Base-by-base conservation (phyloP, 2,113 vertebrate species). In the Podarcis raffonei region DNA sequence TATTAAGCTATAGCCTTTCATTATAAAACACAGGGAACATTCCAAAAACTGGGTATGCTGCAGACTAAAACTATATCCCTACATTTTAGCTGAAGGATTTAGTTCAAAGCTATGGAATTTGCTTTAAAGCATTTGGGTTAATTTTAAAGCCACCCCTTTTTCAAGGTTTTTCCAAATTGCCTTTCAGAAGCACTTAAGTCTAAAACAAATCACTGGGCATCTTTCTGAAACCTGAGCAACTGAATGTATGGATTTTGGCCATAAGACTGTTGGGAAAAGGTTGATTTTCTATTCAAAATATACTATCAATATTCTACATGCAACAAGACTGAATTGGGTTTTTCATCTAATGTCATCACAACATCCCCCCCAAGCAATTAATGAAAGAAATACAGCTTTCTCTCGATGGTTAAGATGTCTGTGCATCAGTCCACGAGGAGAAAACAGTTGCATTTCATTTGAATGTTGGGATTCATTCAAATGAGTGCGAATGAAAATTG, bases 161-260 rank as follows among this genome's bases (percentile, higher is more conserved):
- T 75, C 71, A 85, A 65, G 22, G 82, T 5, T 20, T 72, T 77
- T 82, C 84, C 71, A 81, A 77, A 69, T 1, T 13, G 57, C 39
- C 13, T 76, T 89, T 81, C 84, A 66, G 23, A 86, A 80, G 18
- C 35, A 59, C 39, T 83, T 25, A 48, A 59, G 42, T 77, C 83
- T 78, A 86, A 83, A 59, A 62, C 39, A 83, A 89, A 62, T 23
- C 42, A 30, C 8, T 84, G 1, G 59, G 83, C 76, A 8, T 30
- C 75, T 30, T 74, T 16, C 13, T 12, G 75, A 0, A 82, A 86
- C 7, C 79, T 90, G 57, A 20, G 30, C 11, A 86, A 71, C 27
- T 84, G 42, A 90, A 86, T 85, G 82, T 75, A 30, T 65, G 0
- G 82, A 37, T 68, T 83, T 39, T 83, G n/a, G 3, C 87, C 42